phyloP scores from a whole-genome alignment of 2,113 vertebrate species.

The Perca fluviatilis region DNA sequence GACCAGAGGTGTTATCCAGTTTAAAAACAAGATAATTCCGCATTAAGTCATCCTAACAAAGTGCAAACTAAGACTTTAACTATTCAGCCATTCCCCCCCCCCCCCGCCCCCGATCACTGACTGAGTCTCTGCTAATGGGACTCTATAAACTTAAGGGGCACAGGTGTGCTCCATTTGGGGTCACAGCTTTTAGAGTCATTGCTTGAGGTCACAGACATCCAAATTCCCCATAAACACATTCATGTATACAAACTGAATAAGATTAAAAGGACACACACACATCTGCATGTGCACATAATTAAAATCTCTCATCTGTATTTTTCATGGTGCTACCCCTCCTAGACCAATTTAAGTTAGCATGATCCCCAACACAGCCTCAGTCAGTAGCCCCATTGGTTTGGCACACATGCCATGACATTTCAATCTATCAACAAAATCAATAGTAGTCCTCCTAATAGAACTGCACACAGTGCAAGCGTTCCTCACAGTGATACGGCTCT shows the following conservation, averaged over 20 bases:
- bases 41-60: slow-evolving; percentile 54
- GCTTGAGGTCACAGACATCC: slow-evolving; percentile 60
- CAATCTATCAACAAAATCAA: slow-evolving; percentile 79
- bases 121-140: slow-evolving; percentile 68
- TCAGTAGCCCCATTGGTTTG: slow-evolving; percentile 50
- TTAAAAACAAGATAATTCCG: slow-evolving; percentile 46
- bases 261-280: slow-evolving; percentile 12
- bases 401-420: slow-evolving; percentile 75
- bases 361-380: slow-evolving; percentile 33
- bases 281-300: slow-evolving; percentile 41
- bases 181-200: slow-evolving; percentile 69
- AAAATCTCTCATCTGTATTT: slow-evolving; percentile 48
- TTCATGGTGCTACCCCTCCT: slow-evolving; percentile 19
- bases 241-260: slow-evolving; percentile 5
- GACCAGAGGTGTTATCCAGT: slow-evolving; percentile 18
- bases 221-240: slow-evolving; percentile 43
- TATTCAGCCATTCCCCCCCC: slow-evolving; percentile 31
- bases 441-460: slow-evolving; percentile 63
- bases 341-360: slow-evolving; percentile 55
- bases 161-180: slow-evolving; percentile 78
- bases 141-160: slow-evolving; percentile 76
- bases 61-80: slow-evolving; percentile 42
- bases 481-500: slow-evolving; percentile 47
- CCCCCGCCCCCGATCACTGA: slow-evolving; percentile 53
- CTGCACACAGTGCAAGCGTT: slow-evolving; percentile 56